Evolutionary conservation across 1,140 invertebrate species (phyloP).

Genomic region (Papilio aristodemus): DNA sequence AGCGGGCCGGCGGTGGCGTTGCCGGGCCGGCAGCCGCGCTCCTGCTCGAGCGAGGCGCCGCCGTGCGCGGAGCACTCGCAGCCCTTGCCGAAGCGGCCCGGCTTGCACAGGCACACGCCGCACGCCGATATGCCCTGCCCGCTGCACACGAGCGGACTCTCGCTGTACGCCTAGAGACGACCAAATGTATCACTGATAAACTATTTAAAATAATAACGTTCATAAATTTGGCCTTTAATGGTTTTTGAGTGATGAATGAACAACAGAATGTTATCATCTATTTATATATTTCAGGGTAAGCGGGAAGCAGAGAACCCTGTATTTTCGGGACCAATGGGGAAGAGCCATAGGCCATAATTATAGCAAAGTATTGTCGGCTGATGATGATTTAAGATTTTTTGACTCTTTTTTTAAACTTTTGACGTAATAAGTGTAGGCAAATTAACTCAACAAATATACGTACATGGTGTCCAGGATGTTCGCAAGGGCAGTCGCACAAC

Average conservation of each 20-base stretch:
- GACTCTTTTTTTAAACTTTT: too few species aligned
- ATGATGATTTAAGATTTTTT: too few species aligned
- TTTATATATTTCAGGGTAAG: too few species aligned
- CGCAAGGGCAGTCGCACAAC: constrained; percentile 95
- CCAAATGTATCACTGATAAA: not conserved
- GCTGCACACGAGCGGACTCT: constrained; percentile 82
- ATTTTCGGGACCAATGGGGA: too few species aligned
- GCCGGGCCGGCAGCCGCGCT: constrained; percentile 86
- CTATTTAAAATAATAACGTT: too few species aligned
- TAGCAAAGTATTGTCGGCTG: too few species aligned
- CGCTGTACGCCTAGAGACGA: constrained; percentile 58
- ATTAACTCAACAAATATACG: constrained; percentile 51
- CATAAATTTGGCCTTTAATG: too few species aligned
- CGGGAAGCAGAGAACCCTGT: too few species aligned
- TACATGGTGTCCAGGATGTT: constrained; percentile 82
- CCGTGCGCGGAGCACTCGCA: constrained; percentile 91
- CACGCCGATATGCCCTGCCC: constrained; percentile 88
- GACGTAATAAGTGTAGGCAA: not conserved
- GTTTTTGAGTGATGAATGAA: too few species aligned
- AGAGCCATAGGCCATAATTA: too few species aligned
- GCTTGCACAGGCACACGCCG: constrained; percentile 92
- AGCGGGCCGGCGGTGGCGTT: constrained; percentile 85
- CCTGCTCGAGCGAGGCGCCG: constrained; percentile 75
- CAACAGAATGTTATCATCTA: too few species aligned
- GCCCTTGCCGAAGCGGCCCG: constrained; percentile 88